Evolutionary conservation across 2,797 vertebrate genomes (phyloP), one percentile per base, ranked within the genome.

Genomic region (Sandelia bainsii): DNA sequence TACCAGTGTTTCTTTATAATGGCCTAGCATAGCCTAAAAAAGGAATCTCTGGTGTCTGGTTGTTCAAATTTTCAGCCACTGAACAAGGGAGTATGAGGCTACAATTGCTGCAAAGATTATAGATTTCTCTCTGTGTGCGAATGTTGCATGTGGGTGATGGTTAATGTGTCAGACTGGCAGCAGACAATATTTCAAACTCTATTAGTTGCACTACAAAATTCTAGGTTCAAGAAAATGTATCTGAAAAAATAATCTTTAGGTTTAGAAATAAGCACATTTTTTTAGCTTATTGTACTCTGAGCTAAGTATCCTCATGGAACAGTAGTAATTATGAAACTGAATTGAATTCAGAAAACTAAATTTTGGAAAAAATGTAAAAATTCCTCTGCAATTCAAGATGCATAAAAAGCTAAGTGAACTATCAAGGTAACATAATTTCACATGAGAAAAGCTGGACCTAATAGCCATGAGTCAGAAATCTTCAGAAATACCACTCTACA

Each of bases 261-360:
- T 75, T 65, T 40, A 14, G 57, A 68, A 16, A 67, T 56, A 62
- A 14, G 62, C 78, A 40, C 29, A 42, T 61, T 61, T 39, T 34
- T 34, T 34, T 34, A 3, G 3, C 32, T 34, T 32, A 56, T 59
- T 73, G 69, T 67, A 52, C 29, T 40, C 6, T 12, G 8, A 49
- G 27, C 49, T 14, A 39, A 9, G 32, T 29, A 25, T 32, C 32
- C 56, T 44, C 16, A 42, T 22, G 73, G 37, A 68, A 25, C 37
- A 45, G 49, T 66, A 72, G 69, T 37, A 77, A 81, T 81, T 69
- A 63, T n/a, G n/a, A n/a, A n/a, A n/a, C n/a, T n/a, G n/a, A n/a
- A n/a, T n/a, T n/a, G n/a, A n/a, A n/a, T n/a, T n/a, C n/a, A n/a
- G n/a, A n/a, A n/a, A n/a, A n/a, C n/a, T n/a, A n/a, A n/a, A n/a